Percentiles rank a stretch among this genome's conserved stretches.
Evolutionary conservation across 2,797 vertebrate genomes (phyloP).

Genomic region (Rhynchotus rufescens): DNA sequence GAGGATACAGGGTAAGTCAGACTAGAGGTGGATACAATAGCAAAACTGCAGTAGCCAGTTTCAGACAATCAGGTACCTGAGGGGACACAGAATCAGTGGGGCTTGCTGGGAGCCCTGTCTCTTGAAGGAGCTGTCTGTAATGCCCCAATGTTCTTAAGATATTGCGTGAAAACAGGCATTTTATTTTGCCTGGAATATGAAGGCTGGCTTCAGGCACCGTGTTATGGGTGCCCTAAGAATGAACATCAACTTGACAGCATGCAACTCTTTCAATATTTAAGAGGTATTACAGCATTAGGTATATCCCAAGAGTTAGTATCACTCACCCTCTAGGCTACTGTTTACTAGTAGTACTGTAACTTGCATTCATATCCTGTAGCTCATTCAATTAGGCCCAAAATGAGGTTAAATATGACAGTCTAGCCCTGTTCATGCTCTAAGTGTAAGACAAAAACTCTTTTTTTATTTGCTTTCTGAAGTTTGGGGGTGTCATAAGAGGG

Average conservation of each 20-base stretch:
- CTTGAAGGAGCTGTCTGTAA: neutral
- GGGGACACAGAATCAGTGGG: neutral
- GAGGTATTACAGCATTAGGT: neutral
- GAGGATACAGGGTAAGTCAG: neutral
- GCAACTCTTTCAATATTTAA: neutral
- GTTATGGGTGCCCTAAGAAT: neutral
- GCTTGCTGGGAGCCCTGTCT: neutral
- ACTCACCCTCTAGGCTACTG: neutral
- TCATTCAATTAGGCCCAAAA: neutral
- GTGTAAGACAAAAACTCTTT: neutral
- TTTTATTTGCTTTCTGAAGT: neutral
- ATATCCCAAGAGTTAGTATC: neutral
- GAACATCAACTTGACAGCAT: neutral
- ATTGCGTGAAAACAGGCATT: neutral
- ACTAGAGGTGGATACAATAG: neutral
- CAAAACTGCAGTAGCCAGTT: neutral
- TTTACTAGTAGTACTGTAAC: neutral
- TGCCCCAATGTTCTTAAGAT: neutral
- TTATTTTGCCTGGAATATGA: neutral
- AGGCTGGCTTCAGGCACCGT: neutral
- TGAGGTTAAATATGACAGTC: neutral
- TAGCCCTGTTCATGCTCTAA: neutral
- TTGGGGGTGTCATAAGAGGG: neutral
- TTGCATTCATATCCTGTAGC: neutral
- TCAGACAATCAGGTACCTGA: accelerated